These are phyloP conservation scores for Acipenser ruthenus DNA, from an alignment of 2,797 vertebrate genomes.

Conservation along the genomic window DNA sequence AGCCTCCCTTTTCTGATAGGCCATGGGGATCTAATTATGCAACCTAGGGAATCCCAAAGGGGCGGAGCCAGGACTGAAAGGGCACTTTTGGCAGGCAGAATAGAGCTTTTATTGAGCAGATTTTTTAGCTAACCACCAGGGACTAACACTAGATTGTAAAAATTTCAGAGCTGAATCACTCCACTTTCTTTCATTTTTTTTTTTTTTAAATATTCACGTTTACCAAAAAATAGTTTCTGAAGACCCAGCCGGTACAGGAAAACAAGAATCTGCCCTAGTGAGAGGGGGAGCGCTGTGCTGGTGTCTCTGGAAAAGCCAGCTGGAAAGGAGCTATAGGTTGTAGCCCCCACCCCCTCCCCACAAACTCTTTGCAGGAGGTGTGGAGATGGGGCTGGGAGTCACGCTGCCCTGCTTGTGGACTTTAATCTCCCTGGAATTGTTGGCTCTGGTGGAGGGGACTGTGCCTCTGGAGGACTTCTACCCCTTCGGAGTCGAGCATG, in stretches of 20 bases:
- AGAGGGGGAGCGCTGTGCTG: conserved; percentile 36
- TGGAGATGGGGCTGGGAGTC: conserved; percentile 60
- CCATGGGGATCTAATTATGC: conserved; percentile 62
- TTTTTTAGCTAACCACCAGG: conserved; percentile 73
- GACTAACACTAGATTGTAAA: conserved; percentile 69
- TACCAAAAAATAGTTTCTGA: no score
- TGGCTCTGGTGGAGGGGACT: conserved; percentile 47
- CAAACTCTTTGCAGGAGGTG: conserved; percentile 19
- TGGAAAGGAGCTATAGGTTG: conserved; percentile 39
- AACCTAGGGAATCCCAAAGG: conserved; percentile 70
- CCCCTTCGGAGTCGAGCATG: conserved; percentile 63
- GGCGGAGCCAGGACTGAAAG: conserved; percentile 68
- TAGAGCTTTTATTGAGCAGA: conserved; percentile 80
- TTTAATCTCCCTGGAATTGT: conserved; percentile 43
- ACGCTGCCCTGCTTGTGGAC: conserved; percentile 51
- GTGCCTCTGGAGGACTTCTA: conserved; percentile 85
- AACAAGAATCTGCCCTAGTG: conserved; percentile 23
- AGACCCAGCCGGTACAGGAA: no score
- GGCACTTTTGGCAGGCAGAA: conserved; percentile 74
- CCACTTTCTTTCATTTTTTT: conserved; percentile 30
- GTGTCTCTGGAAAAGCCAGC: conserved; percentile 32
- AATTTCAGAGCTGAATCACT: conserved; percentile 52
- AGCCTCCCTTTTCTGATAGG: conserved; percentile 56
- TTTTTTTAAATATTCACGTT: conserved; percentile 26
- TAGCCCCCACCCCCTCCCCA: conserved; percentile 22